Base-by-base conservation (phyloP, 2,888 invertebrate genomes). In the Scaeva pyrastri region DNA sequence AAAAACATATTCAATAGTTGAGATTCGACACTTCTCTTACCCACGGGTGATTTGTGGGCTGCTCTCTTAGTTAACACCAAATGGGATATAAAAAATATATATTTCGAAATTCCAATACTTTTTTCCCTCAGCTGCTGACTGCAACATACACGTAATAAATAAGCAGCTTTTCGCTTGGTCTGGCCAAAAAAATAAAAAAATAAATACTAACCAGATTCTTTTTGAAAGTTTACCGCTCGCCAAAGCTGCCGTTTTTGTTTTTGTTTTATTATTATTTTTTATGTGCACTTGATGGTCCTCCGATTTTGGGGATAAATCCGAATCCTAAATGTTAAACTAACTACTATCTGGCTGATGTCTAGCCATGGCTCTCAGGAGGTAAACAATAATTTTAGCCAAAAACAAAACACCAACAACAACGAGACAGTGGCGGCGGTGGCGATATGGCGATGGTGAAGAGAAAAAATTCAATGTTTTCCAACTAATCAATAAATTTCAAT, bases 401-500 rank as follows among this genome's bases (percentile, higher is more conserved):
- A 52, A 26, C 36, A 36, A 52, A 52, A 26, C 36, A 36, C 36
- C 50, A 21, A 66, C 50, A 31, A 31, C 31, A 8, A 26, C 26
- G 26, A 26, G 6, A 1, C n/a, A n/a, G n/a, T n/a, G n/a, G 31
- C 31, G 31, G 8, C 31, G 31, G 31, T 31, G 31, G 31, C 31
- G 1, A 8, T 19, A 19, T n/a, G n/a, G n/a, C n/a, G n/a, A 19
- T 48, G 19, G 10, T 11, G 16, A 2, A 50, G n/a, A 31, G 64
- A 77, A 52, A 58, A 79, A 71, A 56, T 31, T 68, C 56, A 76
- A 71, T 64, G 58, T 84, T 79, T 79, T 74, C 23, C 79, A 66
- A 36, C 74, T 79, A 79, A 84, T 84, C 84, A 74, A 84, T 84
- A 84, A 84, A 84, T 84, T 84, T 79, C 79, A 79, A 79, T 84